A percentile compares a stretch with the other conserved stretches of the same genome.
Conservation (phyloP, 2,888 invertebrate genomes). For the Apamea epomidion region DNA sequence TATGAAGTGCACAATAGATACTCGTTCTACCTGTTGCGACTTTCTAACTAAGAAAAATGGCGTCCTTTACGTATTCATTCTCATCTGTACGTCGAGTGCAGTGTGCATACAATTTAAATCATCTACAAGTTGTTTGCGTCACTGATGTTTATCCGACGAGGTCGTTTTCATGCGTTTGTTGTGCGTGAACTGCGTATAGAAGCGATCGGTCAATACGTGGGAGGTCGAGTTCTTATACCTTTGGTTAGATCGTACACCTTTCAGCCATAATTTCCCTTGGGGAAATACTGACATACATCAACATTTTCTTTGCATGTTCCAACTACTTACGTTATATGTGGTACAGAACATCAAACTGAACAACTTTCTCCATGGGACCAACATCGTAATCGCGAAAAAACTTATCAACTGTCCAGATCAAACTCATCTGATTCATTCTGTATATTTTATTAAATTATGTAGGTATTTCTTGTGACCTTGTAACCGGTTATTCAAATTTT, state of each 20-base stretch:
- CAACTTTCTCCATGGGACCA: neutral
- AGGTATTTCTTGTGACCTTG: constrained; percentile 25
- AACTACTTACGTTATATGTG: neutral
- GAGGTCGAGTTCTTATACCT: constrained; percentile 42
- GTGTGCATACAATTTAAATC: constrained; percentile 70
- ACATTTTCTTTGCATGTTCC: constrained; percentile 31
- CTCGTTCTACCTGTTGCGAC: constrained; percentile 66
- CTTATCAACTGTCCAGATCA: neutral
- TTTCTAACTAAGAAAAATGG: constrained; percentile 62
- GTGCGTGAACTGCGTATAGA: constrained; percentile 63
- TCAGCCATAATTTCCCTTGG: constrained; percentile 46
- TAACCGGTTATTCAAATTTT: constrained; percentile 55
- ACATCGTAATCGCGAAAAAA: neutral
- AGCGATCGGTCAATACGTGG: constrained; percentile 50
- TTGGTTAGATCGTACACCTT: constrained; percentile 29
- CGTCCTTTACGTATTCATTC: constrained; percentile 55
- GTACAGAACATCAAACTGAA: neutral
- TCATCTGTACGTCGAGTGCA: constrained; percentile 55
- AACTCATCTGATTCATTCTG: neutral
- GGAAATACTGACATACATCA: constrained; percentile 28
- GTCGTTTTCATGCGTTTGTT: constrained; percentile 65
- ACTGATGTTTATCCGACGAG: constrained; percentile 68
- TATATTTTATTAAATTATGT: constrained; percentile 17
- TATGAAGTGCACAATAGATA: constrained; percentile 45
- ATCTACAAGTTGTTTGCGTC: constrained; percentile 71